Conservation (phyloP, 2,797 vertebrate species). For the Paratrypauchen microcephalus region DNA sequence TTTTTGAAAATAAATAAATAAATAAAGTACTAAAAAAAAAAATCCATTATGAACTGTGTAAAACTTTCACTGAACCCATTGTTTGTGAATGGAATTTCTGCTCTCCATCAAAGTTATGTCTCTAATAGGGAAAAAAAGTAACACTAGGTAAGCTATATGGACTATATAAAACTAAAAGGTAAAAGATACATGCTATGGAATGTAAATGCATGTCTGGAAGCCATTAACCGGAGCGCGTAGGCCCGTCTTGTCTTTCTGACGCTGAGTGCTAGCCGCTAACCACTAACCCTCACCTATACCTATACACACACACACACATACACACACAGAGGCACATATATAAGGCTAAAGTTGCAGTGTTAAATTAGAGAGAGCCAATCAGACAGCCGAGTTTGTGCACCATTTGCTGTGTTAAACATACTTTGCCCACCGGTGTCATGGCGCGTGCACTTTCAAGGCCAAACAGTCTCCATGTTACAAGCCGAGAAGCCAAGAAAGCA, state of each 20-base stretch:
- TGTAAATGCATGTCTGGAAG: conserved; percentile 69
- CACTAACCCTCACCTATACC: conserved; percentile 28
- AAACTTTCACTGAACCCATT: not conserved
- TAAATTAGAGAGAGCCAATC: conserved; percentile 18
- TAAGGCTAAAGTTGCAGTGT: not conserved
- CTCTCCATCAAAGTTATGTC: not conserved
- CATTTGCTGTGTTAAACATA: conserved; percentile 22
- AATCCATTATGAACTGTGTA: not conserved
- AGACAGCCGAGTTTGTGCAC: conserved; percentile 6
- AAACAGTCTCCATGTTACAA: not conserved
- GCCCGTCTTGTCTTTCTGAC: conserved; percentile 54
- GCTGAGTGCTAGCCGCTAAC: conserved; percentile 28
- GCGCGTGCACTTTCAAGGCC: not conserved
- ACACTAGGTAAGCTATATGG: not conserved
- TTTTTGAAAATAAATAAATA: too few relatives aligned
- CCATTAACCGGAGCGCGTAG: conserved; percentile 60
- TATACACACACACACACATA: conserved; percentile 3
- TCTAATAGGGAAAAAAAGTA: conserved; percentile 1
- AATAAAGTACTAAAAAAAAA: not conserved
- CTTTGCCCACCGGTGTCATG: conserved; percentile 1
- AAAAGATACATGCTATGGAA: conserved; percentile 40
- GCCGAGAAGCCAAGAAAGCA: not conserved
- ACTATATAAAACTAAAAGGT: conserved; percentile 6
- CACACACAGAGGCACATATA: not conserved
- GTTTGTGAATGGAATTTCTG: not conserved